A percentile compares a stretch with the other conserved stretches of the same genome.
phyloP scores from a whole-genome alignment of 2,888 invertebrate species.

The Atethmia centrago region DNA sequence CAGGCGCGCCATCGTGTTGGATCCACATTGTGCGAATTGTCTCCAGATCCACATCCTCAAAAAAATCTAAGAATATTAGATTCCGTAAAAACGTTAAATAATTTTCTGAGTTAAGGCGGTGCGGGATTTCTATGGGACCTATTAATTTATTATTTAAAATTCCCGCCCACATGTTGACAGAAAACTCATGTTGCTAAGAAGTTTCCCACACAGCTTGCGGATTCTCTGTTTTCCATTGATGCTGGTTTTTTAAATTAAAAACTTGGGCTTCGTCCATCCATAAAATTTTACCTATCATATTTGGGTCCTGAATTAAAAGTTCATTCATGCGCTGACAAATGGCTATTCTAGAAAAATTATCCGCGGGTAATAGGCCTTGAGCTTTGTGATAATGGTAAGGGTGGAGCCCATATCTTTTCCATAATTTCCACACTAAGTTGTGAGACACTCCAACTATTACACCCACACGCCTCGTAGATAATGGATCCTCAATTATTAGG shows the following conservation, averaged over 20 bases:
- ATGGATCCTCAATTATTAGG: conserved; percentile 7
- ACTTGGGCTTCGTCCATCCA: conserved; percentile 14
- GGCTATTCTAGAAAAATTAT: conserved; percentile 1
- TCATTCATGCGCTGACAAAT: conserved; percentile 5
- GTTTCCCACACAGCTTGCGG: conserved; percentile 22
- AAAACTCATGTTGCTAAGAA: conserved; percentile 39
- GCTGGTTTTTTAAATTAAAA: conserved; percentile 15
- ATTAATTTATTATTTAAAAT: conserved; percentile 29
- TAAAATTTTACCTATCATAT: conserved; percentile 9
- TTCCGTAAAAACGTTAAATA: not conserved
- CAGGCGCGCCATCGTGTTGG: conserved; percentile 48
- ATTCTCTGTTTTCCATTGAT: conserved; percentile 42
- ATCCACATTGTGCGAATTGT: conserved; percentile 13
- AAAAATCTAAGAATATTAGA: conserved; percentile 3
- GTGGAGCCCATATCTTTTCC: too few species aligned
- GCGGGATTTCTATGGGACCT: conserved; percentile 27
- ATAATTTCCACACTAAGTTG: conserved; percentile 29
- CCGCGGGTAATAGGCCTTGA: conserved; percentile 26
- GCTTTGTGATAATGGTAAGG: too few species aligned
- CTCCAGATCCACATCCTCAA: conserved; percentile 11
- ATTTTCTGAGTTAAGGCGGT: not conserved
- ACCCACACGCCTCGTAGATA: conserved; percentile 12
- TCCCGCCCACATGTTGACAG: conserved; percentile 52
- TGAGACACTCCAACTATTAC: conserved; percentile 33
- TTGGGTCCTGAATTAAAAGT: not conserved